Conservation (phyloP, 2,888 invertebrate species). For the Drosophila vallismaia region DNA sequence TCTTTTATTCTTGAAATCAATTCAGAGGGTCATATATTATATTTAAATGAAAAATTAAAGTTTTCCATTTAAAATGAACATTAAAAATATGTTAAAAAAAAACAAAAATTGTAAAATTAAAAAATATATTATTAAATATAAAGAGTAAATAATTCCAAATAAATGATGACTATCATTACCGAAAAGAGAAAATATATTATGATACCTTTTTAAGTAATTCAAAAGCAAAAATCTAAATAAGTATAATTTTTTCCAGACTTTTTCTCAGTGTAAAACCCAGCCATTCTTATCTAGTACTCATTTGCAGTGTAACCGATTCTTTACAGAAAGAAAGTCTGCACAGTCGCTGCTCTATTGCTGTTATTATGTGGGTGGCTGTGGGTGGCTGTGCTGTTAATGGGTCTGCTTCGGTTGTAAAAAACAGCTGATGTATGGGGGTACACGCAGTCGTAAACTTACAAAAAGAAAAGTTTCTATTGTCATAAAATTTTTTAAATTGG, state of each 20-base stretch:
- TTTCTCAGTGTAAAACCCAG: not conserved
- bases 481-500: not conserved
- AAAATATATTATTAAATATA: too few species aligned
- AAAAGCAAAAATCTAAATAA: too few species aligned
- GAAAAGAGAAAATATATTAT: too few species aligned
- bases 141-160: too few species aligned
- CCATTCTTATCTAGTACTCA: not conserved
- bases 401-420: not conserved
- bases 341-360: conserved; percentile 1
- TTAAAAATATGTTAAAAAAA: too few species aligned
- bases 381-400: conserved; percentile 1
- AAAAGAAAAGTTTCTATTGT: not conserved
- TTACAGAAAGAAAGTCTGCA: conserved; percentile 10
- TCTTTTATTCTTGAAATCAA: not conserved
- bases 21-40: not conserved
- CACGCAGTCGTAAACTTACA: not conserved
- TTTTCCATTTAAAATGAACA: too few species aligned
- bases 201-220: too few species aligned
- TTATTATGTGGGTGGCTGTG: conserved; percentile 7
- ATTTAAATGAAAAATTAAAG: too few species aligned
- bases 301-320: not conserved
- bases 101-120: too few species aligned
- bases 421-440: conserved; percentile 6
- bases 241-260: too few species aligned
- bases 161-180: too few species aligned